A percentile compares a stretch with the other conserved stretches of the same genome.
Conservation (phyloP, 2,797 vertebrate genomes). For the Artibeus lituratus region DNA sequence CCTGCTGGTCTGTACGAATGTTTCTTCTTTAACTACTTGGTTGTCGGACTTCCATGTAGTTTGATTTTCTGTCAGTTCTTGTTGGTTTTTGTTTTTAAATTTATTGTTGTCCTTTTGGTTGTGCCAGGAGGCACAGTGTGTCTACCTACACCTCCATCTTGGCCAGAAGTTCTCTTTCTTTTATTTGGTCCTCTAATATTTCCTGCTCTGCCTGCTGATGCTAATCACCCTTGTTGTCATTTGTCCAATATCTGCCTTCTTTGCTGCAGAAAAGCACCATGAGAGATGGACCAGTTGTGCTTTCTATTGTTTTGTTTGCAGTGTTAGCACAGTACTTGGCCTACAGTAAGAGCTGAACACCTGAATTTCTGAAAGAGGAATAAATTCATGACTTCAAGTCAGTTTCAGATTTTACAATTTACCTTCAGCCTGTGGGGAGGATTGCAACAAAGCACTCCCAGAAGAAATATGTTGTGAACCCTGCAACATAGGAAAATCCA, state of each 20-base stretch:
- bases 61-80: no score
- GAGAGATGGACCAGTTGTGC: accelerated
- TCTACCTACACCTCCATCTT: no score
- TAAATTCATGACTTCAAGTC: neutral
- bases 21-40: no score
- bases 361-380: neutral
- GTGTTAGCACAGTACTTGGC: neutral
- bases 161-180: neutral
- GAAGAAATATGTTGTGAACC: neutral
- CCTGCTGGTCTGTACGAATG: no score
- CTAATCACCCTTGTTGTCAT: no score
- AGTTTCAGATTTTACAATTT: neutral
- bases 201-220: neutral
- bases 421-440: neutral
- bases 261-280: accelerated
- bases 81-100: no score
- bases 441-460: neutral
- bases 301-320: neutral
- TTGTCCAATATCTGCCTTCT: neutral
- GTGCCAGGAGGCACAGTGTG: no score
- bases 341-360: neutral
- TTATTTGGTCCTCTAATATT: neutral
- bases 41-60: no score
- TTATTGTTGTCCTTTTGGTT: no score
- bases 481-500: neutral